Percentiles rank a stretch among this genome's conserved stretches.
Evolutionary conservation across 2,797 vertebrate species (phyloP).

Genomic region (Silurus lanzhouensis): DNA sequence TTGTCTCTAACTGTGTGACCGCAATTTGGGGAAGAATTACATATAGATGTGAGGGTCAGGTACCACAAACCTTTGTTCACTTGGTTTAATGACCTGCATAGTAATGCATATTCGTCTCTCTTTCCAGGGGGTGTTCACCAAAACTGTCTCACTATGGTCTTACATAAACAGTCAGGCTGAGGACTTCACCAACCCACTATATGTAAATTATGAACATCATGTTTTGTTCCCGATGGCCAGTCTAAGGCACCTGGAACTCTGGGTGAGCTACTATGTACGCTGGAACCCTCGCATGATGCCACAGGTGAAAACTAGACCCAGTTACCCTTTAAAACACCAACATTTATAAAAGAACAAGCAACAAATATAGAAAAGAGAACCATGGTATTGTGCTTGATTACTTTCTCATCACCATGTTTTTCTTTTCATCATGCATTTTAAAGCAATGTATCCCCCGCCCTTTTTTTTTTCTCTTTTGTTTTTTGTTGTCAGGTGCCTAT

Average conservation of each 20-base stretch:
- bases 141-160: conserved; percentile 92
- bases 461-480: neutral
- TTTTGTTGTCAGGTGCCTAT: conserved; percentile 81
- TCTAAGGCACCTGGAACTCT: conserved; percentile 88
- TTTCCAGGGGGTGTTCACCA: conserved; percentile 79
- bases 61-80: neutral
- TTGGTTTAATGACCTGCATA: neutral
- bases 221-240: conserved; percentile 91
- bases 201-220: conserved; percentile 89
- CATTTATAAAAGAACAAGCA: no score
- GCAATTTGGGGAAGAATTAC: neutral
- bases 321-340: neutral
- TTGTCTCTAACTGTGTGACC: neutral
- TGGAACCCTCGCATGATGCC: conserved; percentile 96
- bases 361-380: no score
- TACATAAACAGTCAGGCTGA: conserved; percentile 92
- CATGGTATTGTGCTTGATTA: neutral
- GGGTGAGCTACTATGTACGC: conserved; percentile 91
- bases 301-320: conserved; percentile 72
- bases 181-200: conserved; percentile 95
- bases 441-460: neutral
- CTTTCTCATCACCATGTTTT: neutral
- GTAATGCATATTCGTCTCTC: neutral
- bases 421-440: neutral
- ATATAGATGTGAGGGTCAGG: neutral